Base-by-base conservation (phyloP, 2,797 vertebrate species). In the Leptodactylus fallax region DNA sequence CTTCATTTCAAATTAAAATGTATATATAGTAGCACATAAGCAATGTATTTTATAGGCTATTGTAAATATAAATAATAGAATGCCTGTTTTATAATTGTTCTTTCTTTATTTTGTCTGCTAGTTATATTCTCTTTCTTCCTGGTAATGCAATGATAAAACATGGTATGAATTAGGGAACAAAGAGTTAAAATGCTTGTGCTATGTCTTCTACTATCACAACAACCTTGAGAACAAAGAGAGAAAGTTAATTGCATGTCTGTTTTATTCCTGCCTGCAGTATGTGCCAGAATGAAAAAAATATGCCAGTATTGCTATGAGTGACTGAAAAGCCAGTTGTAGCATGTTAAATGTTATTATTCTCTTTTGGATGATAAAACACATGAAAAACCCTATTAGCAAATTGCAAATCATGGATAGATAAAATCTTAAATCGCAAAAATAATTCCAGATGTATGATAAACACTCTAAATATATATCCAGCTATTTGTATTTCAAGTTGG, bases 221-320 rank as follows among this genome's bases (percentile, higher is more conserved):
- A 88, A 88, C 87, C 87, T 88, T 88, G 83, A 88, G 87, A 88
- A 88, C 87, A 88, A 88, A 88, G 83, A 88, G 83, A 88, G 83
- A 85, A 88, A 88, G 87, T 85, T 88, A 88, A 88, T 88, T 88
- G 87, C 83, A 88, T 88, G 87, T 88, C 87, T 88, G 53, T 81
- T 85, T 85, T 80, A 88, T 85, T 85, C 87, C 78, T 81, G 83
- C 78, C 83, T 85, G 83, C 83, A 85, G 56, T 81, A 85, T 88
- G 78, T 85, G 78, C 78, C 69, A 85, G 83, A 85, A 85, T 85
- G 67, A 88, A 85, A 80, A 74, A 85, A 69, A 85, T 63, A 81
- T 55, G 14, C 82, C 51, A 81, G 78, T 27, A 77, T 81, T 81
- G 56, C 69, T 55, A 85, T 81, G 83, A 88, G 53, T 81, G 69